These are phyloP conservation scores for Parnassius smintheus DNA, from an alignment of 2,888 invertebrate species.

Conservation along the genomic window DNA sequence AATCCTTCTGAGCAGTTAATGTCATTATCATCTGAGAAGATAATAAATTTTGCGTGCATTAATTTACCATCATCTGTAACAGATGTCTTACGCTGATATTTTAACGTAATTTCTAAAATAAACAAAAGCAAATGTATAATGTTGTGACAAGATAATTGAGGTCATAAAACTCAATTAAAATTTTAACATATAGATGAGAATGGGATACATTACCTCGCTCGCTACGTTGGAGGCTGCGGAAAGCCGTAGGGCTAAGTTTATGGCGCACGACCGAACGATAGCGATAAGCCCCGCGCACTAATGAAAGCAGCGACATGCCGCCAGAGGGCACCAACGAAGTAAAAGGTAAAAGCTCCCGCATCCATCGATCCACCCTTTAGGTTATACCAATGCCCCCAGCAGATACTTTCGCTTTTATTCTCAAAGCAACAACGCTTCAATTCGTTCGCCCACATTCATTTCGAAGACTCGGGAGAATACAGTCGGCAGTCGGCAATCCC, in stretches of 20 bases:
- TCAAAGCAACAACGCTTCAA: slow-evolving; percentile 41
- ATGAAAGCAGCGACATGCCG: slow-evolving; percentile 37
- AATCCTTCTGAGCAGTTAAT: slow-evolving; percentile 1
- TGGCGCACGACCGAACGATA: slow-evolving; percentile 52
- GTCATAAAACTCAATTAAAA: too few relatives aligned
- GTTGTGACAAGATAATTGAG: not conserved
- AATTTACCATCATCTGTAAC: slow-evolving; percentile 8
- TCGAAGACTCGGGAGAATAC: slow-evolving; percentile 27
- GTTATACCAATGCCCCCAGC: slow-evolving; percentile 30
- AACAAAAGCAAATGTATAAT: not conserved
- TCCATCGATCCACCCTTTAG: slow-evolving; percentile 69
- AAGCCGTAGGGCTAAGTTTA: slow-evolving; percentile 30
- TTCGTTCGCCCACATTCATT: slow-evolving; percentile 33
- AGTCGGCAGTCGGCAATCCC: slow-evolving; percentile 34
- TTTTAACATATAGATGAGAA: not conserved
- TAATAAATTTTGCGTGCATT: slow-evolving; percentile 10
- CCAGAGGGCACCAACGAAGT: slow-evolving; percentile 49
- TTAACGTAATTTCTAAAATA: not conserved
- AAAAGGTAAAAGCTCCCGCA: slow-evolving; percentile 38
- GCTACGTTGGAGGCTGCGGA: slow-evolving; percentile 35
- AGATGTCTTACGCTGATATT: not conserved
- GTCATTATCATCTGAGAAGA: slow-evolving; percentile 10
- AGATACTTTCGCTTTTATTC: slow-evolving; percentile 36
- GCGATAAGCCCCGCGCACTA: slow-evolving; percentile 55
- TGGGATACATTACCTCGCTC: slow-evolving; percentile 44